Evolutionary conservation across 2,113 vertebrate genomes (phyloP).

Genomic region (Pomatostomus ruficeps): DNA sequence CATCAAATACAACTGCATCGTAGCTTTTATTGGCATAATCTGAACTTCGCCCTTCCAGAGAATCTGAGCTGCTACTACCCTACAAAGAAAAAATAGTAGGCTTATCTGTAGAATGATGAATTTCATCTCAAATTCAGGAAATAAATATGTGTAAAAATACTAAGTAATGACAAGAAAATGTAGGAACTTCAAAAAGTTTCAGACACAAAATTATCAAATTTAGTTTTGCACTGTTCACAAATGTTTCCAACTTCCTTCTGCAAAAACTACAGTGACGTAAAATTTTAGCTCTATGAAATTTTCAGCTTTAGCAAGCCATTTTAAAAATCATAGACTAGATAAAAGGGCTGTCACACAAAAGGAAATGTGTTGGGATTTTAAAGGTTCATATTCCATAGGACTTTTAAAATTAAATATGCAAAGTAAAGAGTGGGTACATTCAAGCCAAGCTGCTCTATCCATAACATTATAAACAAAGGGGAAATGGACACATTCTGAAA

Average conservation of each 20-base stretch:
- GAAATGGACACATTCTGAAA: neutral
- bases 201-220: neutral
- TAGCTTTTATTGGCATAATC: constrained; percentile 94
- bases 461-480: neutral
- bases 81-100: constrained; percentile 36
- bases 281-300: neutral
- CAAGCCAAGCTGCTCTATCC: neutral
- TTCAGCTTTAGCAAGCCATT: neutral
- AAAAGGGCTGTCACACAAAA: neutral
- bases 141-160: neutral
- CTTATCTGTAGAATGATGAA: neutral
- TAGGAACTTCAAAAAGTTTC: neutral
- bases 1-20: constrained; percentile 92
- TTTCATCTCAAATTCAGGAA: neutral
- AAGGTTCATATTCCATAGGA: neutral
- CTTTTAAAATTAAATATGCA: neutral
- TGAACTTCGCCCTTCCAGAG: constrained; percentile 87
- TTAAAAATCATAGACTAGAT: neutral
- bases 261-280: neutral
- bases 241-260: neutral
- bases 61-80: constrained; percentile 96
- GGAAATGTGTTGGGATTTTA: neutral
- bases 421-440: neutral
- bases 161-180: neutral
- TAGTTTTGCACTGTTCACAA: neutral